Evolutionary conservation across 2,797 vertebrate species (phyloP), one percentile per base, ranked within the genome.

Genomic region (Vultur gryphus): DNA sequence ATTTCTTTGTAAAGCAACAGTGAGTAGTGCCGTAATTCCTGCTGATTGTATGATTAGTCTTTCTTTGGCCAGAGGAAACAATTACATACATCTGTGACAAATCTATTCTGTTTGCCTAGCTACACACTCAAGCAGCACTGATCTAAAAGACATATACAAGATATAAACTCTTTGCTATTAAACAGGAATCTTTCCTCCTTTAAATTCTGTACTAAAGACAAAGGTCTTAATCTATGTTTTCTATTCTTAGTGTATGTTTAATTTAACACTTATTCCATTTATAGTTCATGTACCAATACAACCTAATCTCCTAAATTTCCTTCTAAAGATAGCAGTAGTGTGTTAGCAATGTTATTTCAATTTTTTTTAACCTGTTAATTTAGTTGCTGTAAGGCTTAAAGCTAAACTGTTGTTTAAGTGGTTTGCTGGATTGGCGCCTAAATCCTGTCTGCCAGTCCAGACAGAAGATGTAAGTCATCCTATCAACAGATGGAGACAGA

Each of bases 401-500:
- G 71, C 48, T 89, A 48, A 96, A 93, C 71, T 85, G 71, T 43
- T 80, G 31, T 85, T 93, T 83, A 91, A 94, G 65, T 86, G 67
- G 61, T 94, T 96, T 92, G 71, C 89, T 94, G 91, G 91, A 93
- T 37, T 93, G 87, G 72, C 4, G 8, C 79, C 89, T 91, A 96
- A 96, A 92, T 85, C 82, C 92, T 90, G 86, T 95, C 95, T 92
- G 91, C 79, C 87, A 92, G 71, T 91, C 84, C 96, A 92, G 89
- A 92, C 61, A 95, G 92, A 83, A 95, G 79, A 96, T 48, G 13
- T 85, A 97, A 95, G 57, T 91, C 79, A 85, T 80, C 69, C 84
- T 61, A 65, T 95, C 89, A 96, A 91, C 89, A 95, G 87, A 95
- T 92, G 95, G 92, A 96, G 89, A 93, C 82, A 89, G 79, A 96